Base-by-base conservation (phyloP, 1,140 invertebrate genomes). In the Lordiphosa clarofinis region DNA sequence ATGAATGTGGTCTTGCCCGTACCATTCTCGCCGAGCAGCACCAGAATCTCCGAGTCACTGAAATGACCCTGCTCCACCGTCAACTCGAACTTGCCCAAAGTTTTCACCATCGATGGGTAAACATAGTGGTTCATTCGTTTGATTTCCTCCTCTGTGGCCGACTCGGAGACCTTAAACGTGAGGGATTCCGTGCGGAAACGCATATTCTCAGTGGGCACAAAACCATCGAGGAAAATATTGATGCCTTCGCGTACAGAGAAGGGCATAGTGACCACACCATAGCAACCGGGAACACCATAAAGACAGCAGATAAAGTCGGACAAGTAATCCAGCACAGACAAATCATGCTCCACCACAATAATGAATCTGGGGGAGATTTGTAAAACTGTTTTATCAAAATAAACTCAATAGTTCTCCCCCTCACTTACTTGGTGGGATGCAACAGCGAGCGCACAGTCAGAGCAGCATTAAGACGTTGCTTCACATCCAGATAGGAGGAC, bases 1-100 rank as follows among this genome's bases (percentile, higher is more conserved):
- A 99, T 99, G 76, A 99, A 98, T 10, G 99, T 99, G 0, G 99
- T 99, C 91, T 99, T 99, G 40, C 99, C 99, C 42, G 99, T 99
- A 65, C 99, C 99, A 91, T 99, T 99, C 90, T 99, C 99, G 55
- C 99, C 99, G 46, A 99, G 91, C 87, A 99, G 91, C 10, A 99
- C 99, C 84, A 99, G 93, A 89, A 99, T 99, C 91, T 99, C 99
- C 3, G 99, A 99, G 90, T 99, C 99, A 15, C 98, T 99, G 89
- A 99, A 99, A 84, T 98, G 96, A 10, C 99, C 99, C 63, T 94
- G 91, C 55, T 94, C 92, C 7, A 99, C 95, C 3, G 90, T 90
- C 39, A 99, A 90, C 46, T 92, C 90, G 87, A 99, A 99, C 44
- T 92, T 92, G 46, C 96, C 96, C 92, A 96, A 95, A 3, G 92